Evolutionary conservation across 2,113 vertebrate genomes (phyloP), one percentile per base, ranked within the genome.

Genomic region (Alectura lathami): DNA sequence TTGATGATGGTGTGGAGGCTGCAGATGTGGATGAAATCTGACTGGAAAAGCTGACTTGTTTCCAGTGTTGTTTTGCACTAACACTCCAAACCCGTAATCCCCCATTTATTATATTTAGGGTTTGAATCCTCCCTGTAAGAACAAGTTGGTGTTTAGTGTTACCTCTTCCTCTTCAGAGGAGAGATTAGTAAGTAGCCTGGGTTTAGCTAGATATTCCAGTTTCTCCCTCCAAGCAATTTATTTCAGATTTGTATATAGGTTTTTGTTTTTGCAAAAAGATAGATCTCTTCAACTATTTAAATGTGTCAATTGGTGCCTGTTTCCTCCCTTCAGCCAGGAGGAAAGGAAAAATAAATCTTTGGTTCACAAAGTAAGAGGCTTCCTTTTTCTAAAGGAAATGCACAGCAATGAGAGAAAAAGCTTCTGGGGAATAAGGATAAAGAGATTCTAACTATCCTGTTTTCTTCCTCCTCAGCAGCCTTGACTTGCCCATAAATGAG

Each of bases 51-150:
- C 98, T 96, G 99, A 99, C 98, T 99, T 99, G 98, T 98, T 99
- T 97, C 98, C 98, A 94, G 98, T 98, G 98, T 99, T 99, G 98
- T 99, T 99, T 98, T 99, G 99, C 97, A 99, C 99, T 98, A 99
- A 98, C 98, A 99, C 99, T 98, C 99, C 99, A 98, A 99, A 99
- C 98, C 99, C 99, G 99, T 99, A 99, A 99, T 99, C 99, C 98
- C 99, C 99, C 99, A 99, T 99, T 99, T 99, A 99, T 97, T 98
- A 97, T 98, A 97, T 96, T 98, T 98, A 98, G 96, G 92, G 95
- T 97, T 96, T 96, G 96, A 97, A 97, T 96, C 94, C 93, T 97
- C 92, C 95, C 88, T 88, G 94, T 83, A 91, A 97, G 96, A 92
- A 96, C 92, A 94, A 97, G 93, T 93, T 86, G 79, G 94, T 94